phyloP scores from a whole-genome alignment of 2,888 invertebrate species.

The Liodrosophila aerea region DNA sequence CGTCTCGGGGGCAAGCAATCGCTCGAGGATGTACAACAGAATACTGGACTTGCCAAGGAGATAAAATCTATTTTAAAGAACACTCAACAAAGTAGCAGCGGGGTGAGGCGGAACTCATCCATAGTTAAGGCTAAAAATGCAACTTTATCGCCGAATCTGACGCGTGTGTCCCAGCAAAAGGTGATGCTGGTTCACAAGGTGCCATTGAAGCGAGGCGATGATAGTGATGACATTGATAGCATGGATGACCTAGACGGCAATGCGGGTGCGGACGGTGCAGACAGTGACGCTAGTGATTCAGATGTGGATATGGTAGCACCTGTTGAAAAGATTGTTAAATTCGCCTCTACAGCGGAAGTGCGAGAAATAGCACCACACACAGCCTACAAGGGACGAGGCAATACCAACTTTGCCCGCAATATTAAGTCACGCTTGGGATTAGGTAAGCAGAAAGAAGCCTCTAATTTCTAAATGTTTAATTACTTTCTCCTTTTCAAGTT shows the following conservation, averaged over 20 bases:
- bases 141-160: conserved; percentile 24
- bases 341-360: conserved; percentile 82
- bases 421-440: conserved; percentile 77
- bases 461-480: not conserved
- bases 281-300: conserved; percentile 30
- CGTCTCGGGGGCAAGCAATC: conserved; percentile 79
- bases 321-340: conserved; percentile 81
- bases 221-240: conserved; percentile 63
- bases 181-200: conserved; percentile 81
- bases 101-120: conserved; percentile 42
- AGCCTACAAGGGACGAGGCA: conserved; percentile 46
- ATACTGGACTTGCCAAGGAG: conserved; percentile 53
- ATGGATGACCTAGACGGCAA: conserved; percentile 53
- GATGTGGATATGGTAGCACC: conserved; percentile 41
- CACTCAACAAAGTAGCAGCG: conserved; percentile 28
- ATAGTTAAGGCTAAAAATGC: conserved; percentile 70
- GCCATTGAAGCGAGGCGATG: conserved; percentile 79
- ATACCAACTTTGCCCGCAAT: conserved; percentile 53
- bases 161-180: conserved; percentile 73
- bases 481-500: conserved; percentile 40
- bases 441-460: conserved; percentile 23
- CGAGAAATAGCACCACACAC: conserved; percentile 80
- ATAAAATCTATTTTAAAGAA: conserved; percentile 81
- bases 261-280: conserved; percentile 40
- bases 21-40: conserved; percentile 23